Evolutionary conservation across 2,113 vertebrate genomes (phyloP), one percentile per base, ranked within the genome.

Genomic region (Fulmarus glacialis): DNA sequence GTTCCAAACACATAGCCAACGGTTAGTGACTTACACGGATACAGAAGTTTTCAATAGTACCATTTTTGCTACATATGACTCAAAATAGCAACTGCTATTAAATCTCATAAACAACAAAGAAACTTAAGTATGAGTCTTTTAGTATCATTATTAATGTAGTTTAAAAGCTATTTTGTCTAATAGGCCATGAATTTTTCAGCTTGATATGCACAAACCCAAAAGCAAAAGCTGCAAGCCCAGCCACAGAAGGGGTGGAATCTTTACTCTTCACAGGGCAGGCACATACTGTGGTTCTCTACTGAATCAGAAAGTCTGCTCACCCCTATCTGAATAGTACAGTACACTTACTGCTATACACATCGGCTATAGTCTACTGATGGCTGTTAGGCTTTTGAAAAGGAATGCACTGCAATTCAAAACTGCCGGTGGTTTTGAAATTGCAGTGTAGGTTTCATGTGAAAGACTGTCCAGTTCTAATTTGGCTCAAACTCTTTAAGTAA

Each of bases 31-130:
- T 68, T 89, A 27, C 0, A 1, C 1, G 8, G 5, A 62, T 38
- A 52, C 7, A 53, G 12, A 63, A 87, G 52, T 53, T 56, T 64
- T 48, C 40, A 48, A 56, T 0, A 79, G 60, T 14, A 84, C 71
- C 29, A 68, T 82, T 91, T 94, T 87, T 77, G 17, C 72, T 34
- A 82, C 26, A 48, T 11, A 73, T 50, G 73, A 79, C 45, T 93
- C 77, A 94, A 96, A 92, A 78, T 11, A 96, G 83, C 68, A 89
- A 64, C 55, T 75, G 58, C 52, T 92, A 64, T 58, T 93, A 91
- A 72, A 87, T 26, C 81, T 82, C 58, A 74, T 12, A 12, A 64
- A 74, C 83, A 91, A 86, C 36, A 70, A 92, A 90, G 60, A 38
- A 86, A 80, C 32, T 70, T 77, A 80, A 70, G 45, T 42, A 63